Conservation (phyloP, 2,797 vertebrate species). For the Sus cebifrons region DNA sequence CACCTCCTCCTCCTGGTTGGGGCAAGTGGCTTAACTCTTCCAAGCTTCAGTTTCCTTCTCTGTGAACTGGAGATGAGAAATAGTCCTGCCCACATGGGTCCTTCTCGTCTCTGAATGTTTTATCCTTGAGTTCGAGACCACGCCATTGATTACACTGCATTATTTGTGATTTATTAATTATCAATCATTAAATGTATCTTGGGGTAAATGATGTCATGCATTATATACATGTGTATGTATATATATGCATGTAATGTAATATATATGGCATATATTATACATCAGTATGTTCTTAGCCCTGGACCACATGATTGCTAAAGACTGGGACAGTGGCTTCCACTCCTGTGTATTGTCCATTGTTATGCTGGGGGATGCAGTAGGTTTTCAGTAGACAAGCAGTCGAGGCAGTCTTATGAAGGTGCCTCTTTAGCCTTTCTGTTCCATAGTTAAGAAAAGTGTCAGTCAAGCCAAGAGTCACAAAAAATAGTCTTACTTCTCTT, state of each 20-base stretch:
- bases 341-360: too few relatives aligned
- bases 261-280: not conserved
- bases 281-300: not conserved
- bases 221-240: not conserved
- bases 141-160: not conserved
- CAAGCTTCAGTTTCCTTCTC: not conserved
- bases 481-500: slow-evolving; percentile 20
- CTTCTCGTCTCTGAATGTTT: not conserved
- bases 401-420: not conserved
- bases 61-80: slow-evolving; percentile 21
- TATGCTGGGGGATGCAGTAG: not conserved
- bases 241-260: not conserved
- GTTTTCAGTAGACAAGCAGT: not conserved
- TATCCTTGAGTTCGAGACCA: not conserved
- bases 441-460: not conserved
- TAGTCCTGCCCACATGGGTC: not conserved
- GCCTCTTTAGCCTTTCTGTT: not conserved
- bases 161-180: not conserved
- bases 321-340: not conserved
- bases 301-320: not conserved
- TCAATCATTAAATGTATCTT: not conserved
- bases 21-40: not conserved
- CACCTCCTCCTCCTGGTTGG: not conserved
- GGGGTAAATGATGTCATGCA: not conserved
- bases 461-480: not conserved